phyloP scores from a whole-genome alignment of 2,888 invertebrate genomes.

The Augiades crinisus region DNA sequence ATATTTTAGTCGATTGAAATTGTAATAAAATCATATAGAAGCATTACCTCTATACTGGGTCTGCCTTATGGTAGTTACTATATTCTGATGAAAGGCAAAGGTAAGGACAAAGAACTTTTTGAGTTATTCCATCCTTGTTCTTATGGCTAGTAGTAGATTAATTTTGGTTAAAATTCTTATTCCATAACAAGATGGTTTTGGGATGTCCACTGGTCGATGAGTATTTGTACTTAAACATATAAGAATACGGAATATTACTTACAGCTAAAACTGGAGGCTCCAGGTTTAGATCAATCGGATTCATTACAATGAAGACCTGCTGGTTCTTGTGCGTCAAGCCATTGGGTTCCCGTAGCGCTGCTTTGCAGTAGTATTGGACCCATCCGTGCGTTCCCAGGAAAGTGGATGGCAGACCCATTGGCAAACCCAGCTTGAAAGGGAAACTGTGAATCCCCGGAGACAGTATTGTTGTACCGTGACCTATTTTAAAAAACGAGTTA shows the following conservation, averaged over 20 bases:
- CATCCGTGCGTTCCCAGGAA: conserved; percentile 96
- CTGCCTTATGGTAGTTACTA: too few species aligned
- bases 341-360: conserved; percentile 92
- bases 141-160: too few species aligned
- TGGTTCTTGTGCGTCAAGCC: conserved; percentile 97
- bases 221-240: neutral
- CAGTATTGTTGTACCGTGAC: conserved; percentile 90
- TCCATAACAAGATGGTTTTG: too few species aligned
- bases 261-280: conserved; percentile 94
- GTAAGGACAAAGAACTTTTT: too few species aligned
- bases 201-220: too few species aligned
- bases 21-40: too few species aligned
- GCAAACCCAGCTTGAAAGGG: conserved; percentile 95
- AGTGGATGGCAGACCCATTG: conserved; percentile 94
- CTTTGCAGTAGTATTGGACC: conserved; percentile 97
- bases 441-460: conserved; percentile 97
- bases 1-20: too few species aligned
- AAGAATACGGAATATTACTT: conserved; percentile 58
- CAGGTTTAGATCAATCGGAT: conserved; percentile 95
- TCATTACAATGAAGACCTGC: conserved; percentile 98
- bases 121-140: too few species aligned
- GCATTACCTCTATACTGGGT: too few species aligned
- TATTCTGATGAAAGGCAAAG: too few species aligned
- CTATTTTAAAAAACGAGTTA: conserved; percentile 67
- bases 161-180: too few species aligned